A percentile compares a stretch with the other conserved stretches of the same genome.
Evolutionary conservation across 2,888 invertebrate species (phyloP).

Genomic region (Philopedon plagiatum): DNA sequence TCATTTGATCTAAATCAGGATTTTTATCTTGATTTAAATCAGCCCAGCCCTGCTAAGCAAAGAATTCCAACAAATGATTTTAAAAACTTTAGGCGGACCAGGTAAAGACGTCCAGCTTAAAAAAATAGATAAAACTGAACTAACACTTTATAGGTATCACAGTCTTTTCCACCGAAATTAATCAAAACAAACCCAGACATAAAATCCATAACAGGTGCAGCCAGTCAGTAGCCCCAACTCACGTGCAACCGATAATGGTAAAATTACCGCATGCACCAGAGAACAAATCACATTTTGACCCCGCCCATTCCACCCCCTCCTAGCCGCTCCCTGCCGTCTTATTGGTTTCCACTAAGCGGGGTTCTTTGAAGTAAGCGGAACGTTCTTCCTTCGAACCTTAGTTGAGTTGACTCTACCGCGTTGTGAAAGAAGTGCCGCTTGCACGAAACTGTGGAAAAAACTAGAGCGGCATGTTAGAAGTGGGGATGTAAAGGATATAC

Average conservation of each 20-base stretch:
- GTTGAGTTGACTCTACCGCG: neutral
- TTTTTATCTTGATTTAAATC: no score
- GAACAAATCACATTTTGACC: slow-evolving; percentile 53
- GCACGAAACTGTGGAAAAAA: neutral
- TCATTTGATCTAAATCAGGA: no score
- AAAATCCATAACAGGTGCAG: slow-evolving; percentile 25
- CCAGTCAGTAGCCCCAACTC: slow-evolving; percentile 16
- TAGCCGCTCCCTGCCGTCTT: slow-evolving; percentile 15
- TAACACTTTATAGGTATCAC: no score
- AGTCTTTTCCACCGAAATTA: no score
- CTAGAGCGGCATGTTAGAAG: slow-evolving; percentile 8
- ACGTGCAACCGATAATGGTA: slow-evolving; percentile 35
- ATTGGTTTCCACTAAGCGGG: slow-evolving; percentile 44
- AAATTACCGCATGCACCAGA: slow-evolving; percentile 41
- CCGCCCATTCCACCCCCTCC: slow-evolving; percentile 51
- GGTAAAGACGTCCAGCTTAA: no score
- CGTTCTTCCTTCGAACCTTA: neutral
- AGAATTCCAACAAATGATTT: no score
- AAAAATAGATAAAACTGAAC: no score
- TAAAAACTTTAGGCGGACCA: no score
- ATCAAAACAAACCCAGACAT: slow-evolving; percentile 10
- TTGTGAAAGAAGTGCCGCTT: slow-evolving; percentile 25
- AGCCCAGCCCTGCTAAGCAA: no score
- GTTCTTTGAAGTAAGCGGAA: slow-evolving; percentile 48
- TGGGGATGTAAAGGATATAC: slow-evolving; percentile 29